Conservation (phyloP, 1,140 invertebrate species). For the Anastrepha ludens region DNA sequence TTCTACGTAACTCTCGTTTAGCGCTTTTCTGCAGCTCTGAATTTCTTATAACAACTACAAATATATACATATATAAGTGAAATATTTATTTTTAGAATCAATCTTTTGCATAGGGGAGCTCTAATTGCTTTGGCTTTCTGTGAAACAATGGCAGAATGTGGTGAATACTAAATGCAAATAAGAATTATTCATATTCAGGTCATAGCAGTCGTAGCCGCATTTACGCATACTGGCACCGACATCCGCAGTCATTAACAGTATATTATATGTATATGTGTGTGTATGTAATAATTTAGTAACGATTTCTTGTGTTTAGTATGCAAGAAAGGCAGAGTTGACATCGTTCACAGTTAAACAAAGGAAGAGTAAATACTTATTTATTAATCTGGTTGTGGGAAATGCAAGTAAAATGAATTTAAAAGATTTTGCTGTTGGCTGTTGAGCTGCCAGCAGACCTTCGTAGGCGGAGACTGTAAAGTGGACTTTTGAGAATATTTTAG, state of each 20-base stretch:
- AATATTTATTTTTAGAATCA: slow-evolving; percentile 33
- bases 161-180: neutral
- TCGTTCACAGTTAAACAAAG: neutral
- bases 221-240: neutral
- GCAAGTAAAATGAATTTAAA: slow-evolving; percentile 5
- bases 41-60: neutral
- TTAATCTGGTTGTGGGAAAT: neutral
- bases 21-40: neutral
- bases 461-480: too few relatives aligned
- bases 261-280: neutral
- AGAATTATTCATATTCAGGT: slow-evolving; percentile 14
- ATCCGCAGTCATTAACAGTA: neutral
- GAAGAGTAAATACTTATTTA: neutral
- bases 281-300: neutral
- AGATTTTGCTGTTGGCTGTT: neutral
- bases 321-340: neutral
- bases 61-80: neutral
- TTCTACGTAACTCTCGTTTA: neutral
- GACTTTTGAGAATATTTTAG: too few relatives aligned
- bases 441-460: neutral
- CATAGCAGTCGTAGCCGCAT: neutral
- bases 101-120: neutral
- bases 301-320: neutral
- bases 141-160: neutral
- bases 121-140: neutral